phyloP scores from a whole-genome alignment of 2,113 vertebrate species.

The Rhabdornis inornatus region DNA sequence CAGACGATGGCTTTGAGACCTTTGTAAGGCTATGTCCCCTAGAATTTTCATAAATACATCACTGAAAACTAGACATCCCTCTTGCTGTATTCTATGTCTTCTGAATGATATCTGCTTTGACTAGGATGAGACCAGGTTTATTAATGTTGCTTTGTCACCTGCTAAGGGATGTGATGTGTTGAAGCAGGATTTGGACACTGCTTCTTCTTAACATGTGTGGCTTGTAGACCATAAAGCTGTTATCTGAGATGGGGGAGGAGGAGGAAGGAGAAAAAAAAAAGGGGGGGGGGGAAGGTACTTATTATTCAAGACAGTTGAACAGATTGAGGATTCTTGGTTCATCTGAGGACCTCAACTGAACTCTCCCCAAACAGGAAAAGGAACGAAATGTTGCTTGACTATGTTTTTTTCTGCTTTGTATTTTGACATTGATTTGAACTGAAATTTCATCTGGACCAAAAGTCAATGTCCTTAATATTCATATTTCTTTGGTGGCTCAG shows the following conservation, averaged over 20 bases:
- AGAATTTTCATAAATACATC: slow-evolving; percentile 29
- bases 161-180: slow-evolving; percentile 3
- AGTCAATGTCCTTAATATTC: slow-evolving; percentile 12
- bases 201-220: neutral
- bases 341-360: slow-evolving; percentile 36
- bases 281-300: neutral
- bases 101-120: slow-evolving; percentile 11
- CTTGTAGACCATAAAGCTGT: neutral
- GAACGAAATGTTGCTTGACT: slow-evolving; percentile 20
- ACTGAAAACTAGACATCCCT: neutral
- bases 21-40: neutral
- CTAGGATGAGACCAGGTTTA: neutral
- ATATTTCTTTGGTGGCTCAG: neutral
- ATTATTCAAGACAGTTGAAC: slow-evolving; percentile 39
- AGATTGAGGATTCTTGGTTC: slow-evolving; percentile 44
- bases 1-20: neutral
- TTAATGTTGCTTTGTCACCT: slow-evolving; percentile 24
- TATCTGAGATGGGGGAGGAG: neutral
- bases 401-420: neutral
- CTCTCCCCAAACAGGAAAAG: slow-evolving; percentile 35
- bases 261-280: too few species aligned
- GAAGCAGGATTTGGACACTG: neutral
- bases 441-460: slow-evolving; percentile 34
- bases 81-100: neutral
- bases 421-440: slow-evolving; percentile 40